Conservation (phyloP, 2,113 vertebrate genomes). For the Herpailurus yagouaroundi region DNA sequence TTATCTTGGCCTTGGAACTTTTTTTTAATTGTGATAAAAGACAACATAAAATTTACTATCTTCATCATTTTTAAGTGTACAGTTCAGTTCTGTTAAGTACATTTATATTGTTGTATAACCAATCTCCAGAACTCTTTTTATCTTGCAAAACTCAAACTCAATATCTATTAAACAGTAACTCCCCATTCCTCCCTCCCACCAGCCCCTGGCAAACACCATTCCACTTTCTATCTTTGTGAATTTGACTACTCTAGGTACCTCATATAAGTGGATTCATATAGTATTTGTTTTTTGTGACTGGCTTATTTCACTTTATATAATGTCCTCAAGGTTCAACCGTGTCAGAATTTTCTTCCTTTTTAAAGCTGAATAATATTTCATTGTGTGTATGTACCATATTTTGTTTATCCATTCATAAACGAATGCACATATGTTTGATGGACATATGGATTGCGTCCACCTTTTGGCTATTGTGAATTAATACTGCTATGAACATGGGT, state of each 20-base stretch:
- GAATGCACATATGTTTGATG: neutral
- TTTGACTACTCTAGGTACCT: neutral
- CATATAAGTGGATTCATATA: neutral
- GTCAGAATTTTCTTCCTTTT: constrained; percentile 1
- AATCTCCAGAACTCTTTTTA: neutral
- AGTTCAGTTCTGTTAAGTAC: neutral
- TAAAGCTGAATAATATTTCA: neutral
- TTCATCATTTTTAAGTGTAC: neutral
- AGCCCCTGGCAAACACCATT: neutral
- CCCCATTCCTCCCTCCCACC: no score
- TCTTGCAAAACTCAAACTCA: neutral
- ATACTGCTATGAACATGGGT: neutral
- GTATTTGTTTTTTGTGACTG: neutral
- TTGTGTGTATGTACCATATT: neutral
- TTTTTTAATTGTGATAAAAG: neutral
- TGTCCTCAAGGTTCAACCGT: neutral
- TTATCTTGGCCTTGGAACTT: neutral
- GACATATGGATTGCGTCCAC: neutral
- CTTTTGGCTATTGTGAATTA: neutral
- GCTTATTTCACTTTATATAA: neutral
- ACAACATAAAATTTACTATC: neutral
- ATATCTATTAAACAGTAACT: neutral
- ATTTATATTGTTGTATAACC: neutral
- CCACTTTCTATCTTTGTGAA: neutral
- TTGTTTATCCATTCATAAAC: neutral